Evolutionary conservation across 2,113 vertebrate species (phyloP).

Genomic region (Ascaphus truei): DNA sequence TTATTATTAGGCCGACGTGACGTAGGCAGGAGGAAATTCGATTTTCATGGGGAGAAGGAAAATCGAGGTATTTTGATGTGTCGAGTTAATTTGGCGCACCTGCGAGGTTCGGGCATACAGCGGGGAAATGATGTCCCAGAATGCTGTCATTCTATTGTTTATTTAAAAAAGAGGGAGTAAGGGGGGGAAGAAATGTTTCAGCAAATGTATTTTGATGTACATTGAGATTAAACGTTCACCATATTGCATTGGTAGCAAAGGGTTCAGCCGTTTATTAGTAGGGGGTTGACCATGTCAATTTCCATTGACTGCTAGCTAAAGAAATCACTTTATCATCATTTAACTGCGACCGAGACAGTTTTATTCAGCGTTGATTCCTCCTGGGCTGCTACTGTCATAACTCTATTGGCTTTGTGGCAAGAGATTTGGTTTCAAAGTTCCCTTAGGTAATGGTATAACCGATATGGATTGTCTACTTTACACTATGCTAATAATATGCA

Average conservation of each 20-base stretch:
- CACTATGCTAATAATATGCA: constrained; percentile 5
- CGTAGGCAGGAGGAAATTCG: constrained; percentile 49
- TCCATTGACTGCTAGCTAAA: constrained; percentile 74
- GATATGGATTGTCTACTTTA: neutral
- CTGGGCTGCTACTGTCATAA: constrained; percentile 69
- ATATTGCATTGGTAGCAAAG: constrained; percentile 55
- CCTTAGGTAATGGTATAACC: constrained; percentile 58
- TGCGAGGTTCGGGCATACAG: constrained; percentile 31
- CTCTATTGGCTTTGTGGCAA: constrained; percentile 62
- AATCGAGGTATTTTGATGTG: constrained; percentile 44
- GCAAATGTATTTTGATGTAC: constrained; percentile 58
- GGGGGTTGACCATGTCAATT: constrained; percentile 63
- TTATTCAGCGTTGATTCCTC: constrained; percentile 74
- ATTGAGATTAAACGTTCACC: constrained; percentile 60
- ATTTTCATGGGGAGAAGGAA: constrained; percentile 46
- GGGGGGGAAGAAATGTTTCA: constrained; percentile 33
- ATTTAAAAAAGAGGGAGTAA: too few relatives aligned
- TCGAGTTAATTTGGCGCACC: constrained; percentile 49
- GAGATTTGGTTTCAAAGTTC: constrained; percentile 47
- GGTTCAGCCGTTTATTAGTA: constrained; percentile 57
- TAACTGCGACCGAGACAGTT: constrained; percentile 78
- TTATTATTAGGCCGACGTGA: constrained; percentile 43
- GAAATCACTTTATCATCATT: constrained; percentile 98
- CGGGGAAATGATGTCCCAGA: constrained; percentile 29
- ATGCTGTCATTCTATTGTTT: too few relatives aligned